These are phyloP conservation scores for Acanthosepion lycidas DNA, from an alignment of 2,888 invertebrate species.

Conservation along the genomic window DNA sequence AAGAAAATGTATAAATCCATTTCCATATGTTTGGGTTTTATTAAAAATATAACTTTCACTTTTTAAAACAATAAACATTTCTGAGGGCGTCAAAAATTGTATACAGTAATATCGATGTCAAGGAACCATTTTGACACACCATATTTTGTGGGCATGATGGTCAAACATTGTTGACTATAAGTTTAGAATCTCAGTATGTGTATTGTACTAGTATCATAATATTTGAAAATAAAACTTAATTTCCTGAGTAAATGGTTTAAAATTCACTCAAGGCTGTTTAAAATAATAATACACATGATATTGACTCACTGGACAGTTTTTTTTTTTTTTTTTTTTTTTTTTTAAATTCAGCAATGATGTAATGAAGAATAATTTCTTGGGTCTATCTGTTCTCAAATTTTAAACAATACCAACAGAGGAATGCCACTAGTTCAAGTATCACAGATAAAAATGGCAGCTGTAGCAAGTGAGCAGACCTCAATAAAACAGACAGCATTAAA, in stretches of 20 bases:
- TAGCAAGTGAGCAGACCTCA: constrained; percentile 18
- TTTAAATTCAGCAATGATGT: neutral
- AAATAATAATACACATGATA: neutral
- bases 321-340: neutral
- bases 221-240: neutral
- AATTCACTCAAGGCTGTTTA: neutral
- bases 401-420: constrained; percentile 21
- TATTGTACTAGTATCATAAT: neutral
- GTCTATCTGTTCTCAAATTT: constrained; percentile 2
- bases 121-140: no score
- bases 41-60: no score
- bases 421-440: constrained; percentile 1
- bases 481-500: neutral
- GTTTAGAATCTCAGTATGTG: neutral
- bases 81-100: no score
- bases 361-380: neutral
- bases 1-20: no score
- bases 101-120: no score
- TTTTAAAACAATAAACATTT: no score
- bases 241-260: neutral
- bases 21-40: no score
- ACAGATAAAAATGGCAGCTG: constrained; percentile 33
- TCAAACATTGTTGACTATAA: no score
- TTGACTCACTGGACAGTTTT: neutral
- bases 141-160: no score